Base-by-base conservation (phyloP, 2,797 vertebrate genomes). In the Argentina silus region DNA sequence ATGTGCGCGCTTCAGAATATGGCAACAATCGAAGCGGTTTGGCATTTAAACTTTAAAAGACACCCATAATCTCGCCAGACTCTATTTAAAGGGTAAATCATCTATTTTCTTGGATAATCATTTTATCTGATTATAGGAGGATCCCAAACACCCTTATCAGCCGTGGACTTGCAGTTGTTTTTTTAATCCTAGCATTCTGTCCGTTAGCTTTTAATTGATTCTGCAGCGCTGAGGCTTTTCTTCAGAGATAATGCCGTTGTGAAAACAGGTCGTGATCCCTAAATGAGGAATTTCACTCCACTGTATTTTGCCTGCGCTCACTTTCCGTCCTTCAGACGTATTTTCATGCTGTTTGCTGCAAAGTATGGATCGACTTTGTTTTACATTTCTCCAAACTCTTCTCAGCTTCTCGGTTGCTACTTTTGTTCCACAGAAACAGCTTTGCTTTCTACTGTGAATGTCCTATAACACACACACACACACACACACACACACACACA, bases 41-140 rank as follows among this genome's bases (percentile, higher is more conserved):
- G 90, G 82, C 87, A 91, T 92, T 92, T 88, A 81, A 91, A 93
- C 85, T 89, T 92, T 85, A 79, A 86, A 88, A 90, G 81, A 81
- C 82, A 79, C 69, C 76, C 73, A 79, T 89, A 92, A 93, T 92
- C 89, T 85, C 68, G 64, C 81, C 70, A 72, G 83, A 86, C 88
- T 92, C 81, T 93, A 88, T 90, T 93, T 92, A 89, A 91, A 89
- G 86, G 86, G 86, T 88, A 88, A 91, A 88, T 91, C 87, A 92
- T 88, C 88, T 86, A 66, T 90, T 90, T 85, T 91, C 65, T 74
- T 86, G 92, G 91, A 91, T 93, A 93, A 94, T 94, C 90, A 90
- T 93, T 93, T 94, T 91, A 94, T 95, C 93, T 93, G 94, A 95
- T 36, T 94, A 91, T 93, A 90, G 87, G 78, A 86, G 87, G 90